Conservation (phyloP, 1,140 invertebrate species). For the Neotoxoptera formosana region DNA sequence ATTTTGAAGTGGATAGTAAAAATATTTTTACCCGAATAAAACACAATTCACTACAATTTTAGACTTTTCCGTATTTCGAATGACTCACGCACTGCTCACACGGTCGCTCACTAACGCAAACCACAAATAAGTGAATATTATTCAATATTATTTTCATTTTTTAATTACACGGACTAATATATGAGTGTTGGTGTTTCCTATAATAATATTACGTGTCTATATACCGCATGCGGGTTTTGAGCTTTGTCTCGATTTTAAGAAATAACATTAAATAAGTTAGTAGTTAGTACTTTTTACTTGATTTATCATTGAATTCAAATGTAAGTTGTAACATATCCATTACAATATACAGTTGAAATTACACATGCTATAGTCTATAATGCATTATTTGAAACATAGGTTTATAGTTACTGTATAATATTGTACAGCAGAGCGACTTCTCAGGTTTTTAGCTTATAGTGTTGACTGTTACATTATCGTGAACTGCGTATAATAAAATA, state of each 20-base stretch:
- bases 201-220: not conserved
- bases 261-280: too few species aligned
- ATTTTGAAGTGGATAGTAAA: not conserved
- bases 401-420: not conserved
- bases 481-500: not conserved
- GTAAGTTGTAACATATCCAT: not conserved
- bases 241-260: not conserved
- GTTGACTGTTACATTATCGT: not conserved
- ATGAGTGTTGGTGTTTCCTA: not conserved
- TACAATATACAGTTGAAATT: too few species aligned
- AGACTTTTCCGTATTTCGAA: slow-evolving; percentile 7
- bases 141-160: not conserved
- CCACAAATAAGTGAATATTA: not conserved
- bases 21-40: not conserved
- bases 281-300: not conserved
- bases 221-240: not conserved
- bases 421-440: not conserved
- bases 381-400: too few species aligned
- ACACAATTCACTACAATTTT: not conserved
- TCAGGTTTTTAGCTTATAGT: not conserved
- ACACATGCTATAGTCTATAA: too few species aligned
- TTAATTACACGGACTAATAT: not conserved
- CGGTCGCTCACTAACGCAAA: not conserved
- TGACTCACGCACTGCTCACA: not conserved
- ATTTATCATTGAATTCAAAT: not conserved